These are phyloP conservation scores for Amyelois transitella DNA, from an alignment of 1,140 invertebrate species.

Conservation along the genomic window DNA sequence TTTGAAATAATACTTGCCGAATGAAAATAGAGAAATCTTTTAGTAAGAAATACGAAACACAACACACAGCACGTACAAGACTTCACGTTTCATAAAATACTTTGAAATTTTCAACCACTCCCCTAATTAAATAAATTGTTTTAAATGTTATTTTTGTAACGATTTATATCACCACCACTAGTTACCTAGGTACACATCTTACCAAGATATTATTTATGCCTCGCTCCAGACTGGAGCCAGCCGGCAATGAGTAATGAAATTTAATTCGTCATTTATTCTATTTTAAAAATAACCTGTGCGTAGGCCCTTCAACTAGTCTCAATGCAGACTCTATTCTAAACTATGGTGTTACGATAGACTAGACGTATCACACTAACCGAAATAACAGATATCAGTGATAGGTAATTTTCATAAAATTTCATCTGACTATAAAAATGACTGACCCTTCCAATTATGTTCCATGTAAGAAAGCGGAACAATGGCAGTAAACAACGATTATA, in stretches of 20 bases:
- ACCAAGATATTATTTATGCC: too few relatives aligned
- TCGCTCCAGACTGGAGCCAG: too few relatives aligned
- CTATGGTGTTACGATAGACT: too few relatives aligned
- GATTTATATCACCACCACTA: too few relatives aligned
- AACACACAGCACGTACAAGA: neutral
- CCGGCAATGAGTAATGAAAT: neutral
- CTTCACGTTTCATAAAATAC: too few relatives aligned
- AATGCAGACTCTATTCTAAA: neutral
- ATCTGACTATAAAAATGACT: neutral
- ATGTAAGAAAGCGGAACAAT: slow-evolving; percentile 39
- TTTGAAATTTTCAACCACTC: too few relatives aligned
- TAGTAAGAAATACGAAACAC: too few relatives aligned
- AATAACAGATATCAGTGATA: neutral
- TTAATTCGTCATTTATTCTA: neutral
- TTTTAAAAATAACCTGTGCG: neutral
- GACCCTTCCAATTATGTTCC: neutral
- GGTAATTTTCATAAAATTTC: neutral
- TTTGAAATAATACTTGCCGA: slow-evolving; percentile 20
- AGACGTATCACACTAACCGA: too few relatives aligned
- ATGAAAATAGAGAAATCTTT: slow-evolving; percentile 20
- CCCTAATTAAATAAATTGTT: too few relatives aligned
- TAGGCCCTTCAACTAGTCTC: neutral
- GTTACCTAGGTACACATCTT: too few relatives aligned
- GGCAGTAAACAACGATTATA: slow-evolving; percentile 35
- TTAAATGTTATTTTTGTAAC: too few relatives aligned